Evolutionary conservation across 1,140 invertebrate genomes (phyloP).

Genomic region (Panulirus ornatus): DNA sequence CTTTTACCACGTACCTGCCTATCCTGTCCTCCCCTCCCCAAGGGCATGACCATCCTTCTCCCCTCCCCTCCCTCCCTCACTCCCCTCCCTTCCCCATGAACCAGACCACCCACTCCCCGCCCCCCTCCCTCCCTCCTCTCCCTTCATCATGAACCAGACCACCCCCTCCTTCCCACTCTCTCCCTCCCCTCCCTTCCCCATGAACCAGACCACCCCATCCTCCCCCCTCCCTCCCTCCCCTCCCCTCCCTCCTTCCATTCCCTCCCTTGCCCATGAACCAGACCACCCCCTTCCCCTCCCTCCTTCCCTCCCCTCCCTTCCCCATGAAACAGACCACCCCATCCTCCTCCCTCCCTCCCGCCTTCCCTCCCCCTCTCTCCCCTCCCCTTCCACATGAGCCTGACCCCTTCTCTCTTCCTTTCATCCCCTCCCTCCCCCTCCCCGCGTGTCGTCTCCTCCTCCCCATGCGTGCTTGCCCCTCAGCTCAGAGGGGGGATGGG

Average conservation of each 20-base stretch:
- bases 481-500: not conserved
- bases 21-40: not conserved
- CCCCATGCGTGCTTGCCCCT: not conserved
- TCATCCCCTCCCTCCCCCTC: not conserved
- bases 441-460: not conserved
- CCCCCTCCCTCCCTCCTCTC: not conserved
- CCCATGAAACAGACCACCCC: too few species aligned
- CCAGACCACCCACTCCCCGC: not conserved
- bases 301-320: not conserved
- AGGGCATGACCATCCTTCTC: not conserved
- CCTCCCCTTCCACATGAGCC: not conserved
- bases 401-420: not conserved
- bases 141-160: not conserved
- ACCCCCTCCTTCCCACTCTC: not conserved
- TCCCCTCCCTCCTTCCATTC: not conserved
- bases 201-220: not conserved
- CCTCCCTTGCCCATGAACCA: not conserved
- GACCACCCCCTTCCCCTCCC: not conserved
- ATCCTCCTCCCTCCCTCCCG: not conserved
- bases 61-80: not conserved
- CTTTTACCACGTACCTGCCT: not conserved
- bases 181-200: not conserved
- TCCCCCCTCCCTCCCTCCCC: not conserved
- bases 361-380: not conserved
- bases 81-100: not conserved